Evolutionary conservation across 1,140 invertebrate genomes (phyloP).

Genomic region (Thalassaphorura encarpata): DNA sequence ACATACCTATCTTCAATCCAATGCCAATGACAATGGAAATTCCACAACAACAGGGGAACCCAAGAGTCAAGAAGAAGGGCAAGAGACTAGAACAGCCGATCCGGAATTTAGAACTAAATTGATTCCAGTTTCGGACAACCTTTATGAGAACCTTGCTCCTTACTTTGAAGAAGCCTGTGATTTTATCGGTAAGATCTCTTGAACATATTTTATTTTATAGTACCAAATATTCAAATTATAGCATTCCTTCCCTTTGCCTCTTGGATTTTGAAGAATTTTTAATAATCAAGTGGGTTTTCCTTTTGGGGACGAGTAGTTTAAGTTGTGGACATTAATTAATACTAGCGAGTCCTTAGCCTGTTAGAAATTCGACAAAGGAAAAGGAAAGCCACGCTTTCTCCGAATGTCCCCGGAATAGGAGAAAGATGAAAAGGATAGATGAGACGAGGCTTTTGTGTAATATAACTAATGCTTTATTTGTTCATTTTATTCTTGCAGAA

Average conservation of each 20-base stretch:
- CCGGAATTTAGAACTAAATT: slow-evolving; percentile 28
- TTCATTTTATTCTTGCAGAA: slow-evolving; percentile 54
- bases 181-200: slow-evolving; percentile 68
- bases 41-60: neutral
- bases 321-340: neutral
- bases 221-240: neutral
- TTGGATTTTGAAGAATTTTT: too few species aligned
- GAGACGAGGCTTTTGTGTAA: too few species aligned
- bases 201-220: slow-evolving; percentile 1
- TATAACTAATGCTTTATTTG: too few species aligned
- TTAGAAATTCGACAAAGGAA: too few species aligned
- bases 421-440: too few species aligned
- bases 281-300: too few species aligned
- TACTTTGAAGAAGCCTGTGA: slow-evolving; percentile 84
- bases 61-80: too few species aligned
- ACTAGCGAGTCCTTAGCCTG: neutral
- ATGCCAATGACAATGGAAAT: neutral
- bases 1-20: neutral
- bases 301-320: too few species aligned
- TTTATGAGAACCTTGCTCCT: slow-evolving; percentile 80
- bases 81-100: too few species aligned
- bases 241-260: neutral
- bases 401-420: too few species aligned
- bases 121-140: slow-evolving; percentile 51
- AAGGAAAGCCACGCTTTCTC: too few species aligned